Percentiles rank a stretch among this genome's conserved stretches.
Conservation (phyloP, 1,140 invertebrate species). For the Eumeta japonica region DNA sequence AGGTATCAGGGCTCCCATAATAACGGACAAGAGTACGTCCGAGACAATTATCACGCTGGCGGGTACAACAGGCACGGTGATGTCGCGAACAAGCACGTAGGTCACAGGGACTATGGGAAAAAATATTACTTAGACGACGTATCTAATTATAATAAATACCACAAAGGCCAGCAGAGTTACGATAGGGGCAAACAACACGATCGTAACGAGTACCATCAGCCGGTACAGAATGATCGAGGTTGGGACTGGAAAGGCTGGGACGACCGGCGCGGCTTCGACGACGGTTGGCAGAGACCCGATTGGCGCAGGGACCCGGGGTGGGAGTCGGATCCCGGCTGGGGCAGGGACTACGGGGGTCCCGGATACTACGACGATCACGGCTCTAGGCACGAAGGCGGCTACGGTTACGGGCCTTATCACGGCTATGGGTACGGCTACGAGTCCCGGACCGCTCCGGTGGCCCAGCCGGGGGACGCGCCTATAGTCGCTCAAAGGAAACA, state of each 20-base stretch:
- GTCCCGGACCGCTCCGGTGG: constrained; percentile 29
- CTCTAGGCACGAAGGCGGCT: constrained; percentile 34
- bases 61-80: constrained; percentile 54
- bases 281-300: constrained; percentile 27
- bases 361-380: constrained; percentile 38
- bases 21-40: constrained; percentile 40
- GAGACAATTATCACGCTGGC: constrained; percentile 45
- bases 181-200: constrained; percentile 40
- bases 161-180: constrained; percentile 38
- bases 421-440: constrained; percentile 53
- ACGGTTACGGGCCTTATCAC: constrained; percentile 39
- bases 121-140: constrained; percentile 57
- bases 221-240: constrained; percentile 20
- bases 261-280: constrained; percentile 13
- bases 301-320: constrained; percentile 21
- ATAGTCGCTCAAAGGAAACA: constrained; percentile 43
- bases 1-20: constrained; percentile 50
- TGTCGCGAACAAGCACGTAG: constrained; percentile 43
- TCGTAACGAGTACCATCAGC: constrained; percentile 25
- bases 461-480: constrained; percentile 35
- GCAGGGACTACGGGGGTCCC: constrained; percentile 32
- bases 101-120: constrained; percentile 53
- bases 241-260: constrained; percentile 37
- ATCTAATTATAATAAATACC: constrained; percentile 43
- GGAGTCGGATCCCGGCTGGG: constrained; percentile 17